phyloP scores from a whole-genome alignment of 2,113 vertebrate species.

The Scytalopus superciliaris region DNA sequence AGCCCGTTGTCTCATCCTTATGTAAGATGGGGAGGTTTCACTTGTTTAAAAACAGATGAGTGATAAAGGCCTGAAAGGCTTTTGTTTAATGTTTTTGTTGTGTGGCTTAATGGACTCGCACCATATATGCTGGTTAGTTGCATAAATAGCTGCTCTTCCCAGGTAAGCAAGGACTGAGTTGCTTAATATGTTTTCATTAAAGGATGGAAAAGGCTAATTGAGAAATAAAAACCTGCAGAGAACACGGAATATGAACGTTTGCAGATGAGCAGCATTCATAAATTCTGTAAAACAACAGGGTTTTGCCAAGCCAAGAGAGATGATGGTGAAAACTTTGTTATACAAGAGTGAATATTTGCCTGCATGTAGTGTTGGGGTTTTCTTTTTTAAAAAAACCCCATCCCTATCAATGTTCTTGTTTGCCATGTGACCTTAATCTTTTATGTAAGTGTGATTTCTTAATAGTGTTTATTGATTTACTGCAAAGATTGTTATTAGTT shows the following conservation, averaged over 20 bases:
- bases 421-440: neutral
- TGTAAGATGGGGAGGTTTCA: neutral
- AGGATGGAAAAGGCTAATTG: neutral
- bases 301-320: neutral
- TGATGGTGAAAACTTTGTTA: neutral
- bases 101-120: neutral
- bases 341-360: neutral
- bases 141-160: constrained; percentile 16
- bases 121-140: neutral
- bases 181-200: neutral
- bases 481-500: neutral
- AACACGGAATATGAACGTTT: neutral
- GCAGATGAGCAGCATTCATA: neutral
- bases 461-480: neutral
- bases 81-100: constrained; percentile 29
- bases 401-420: neutral
- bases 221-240: neutral
- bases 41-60: constrained; percentile 6
- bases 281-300: neutral
- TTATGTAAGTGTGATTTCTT: neutral
- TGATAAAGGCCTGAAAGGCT: constrained; percentile 24
- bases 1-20: neutral
- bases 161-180: neutral
- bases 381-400: neutral
- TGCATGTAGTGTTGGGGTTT: neutral